Evolutionary conservation across 2,888 invertebrate species (phyloP).

Genomic region (Cybosia mesomella): DNA sequence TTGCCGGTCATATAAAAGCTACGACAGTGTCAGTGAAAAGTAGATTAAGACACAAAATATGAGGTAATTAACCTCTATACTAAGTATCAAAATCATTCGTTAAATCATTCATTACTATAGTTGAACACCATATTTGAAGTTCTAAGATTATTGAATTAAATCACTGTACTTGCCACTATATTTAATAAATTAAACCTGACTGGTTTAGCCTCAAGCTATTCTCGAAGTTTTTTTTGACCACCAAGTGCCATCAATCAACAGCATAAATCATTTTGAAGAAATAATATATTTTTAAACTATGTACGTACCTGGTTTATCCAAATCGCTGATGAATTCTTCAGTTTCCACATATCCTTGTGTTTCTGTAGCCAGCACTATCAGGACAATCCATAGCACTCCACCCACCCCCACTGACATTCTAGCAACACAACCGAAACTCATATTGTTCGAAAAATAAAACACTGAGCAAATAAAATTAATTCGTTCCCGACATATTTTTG

Average conservation of each 20-base stretch:
- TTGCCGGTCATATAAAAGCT: constrained; percentile 8
- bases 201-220: too few species aligned
- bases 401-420: constrained; percentile 44
- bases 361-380: constrained; percentile 69
- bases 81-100: neutral
- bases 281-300: neutral
- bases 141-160: too few species aligned
- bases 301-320: constrained; percentile 86
- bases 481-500: constrained; percentile 33
- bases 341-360: constrained; percentile 82
- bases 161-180: too few species aligned
- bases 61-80: constrained; percentile 5
- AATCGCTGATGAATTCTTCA: constrained; percentile 85
- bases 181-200: too few species aligned
- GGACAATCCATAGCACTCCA: constrained; percentile 52
- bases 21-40: neutral
- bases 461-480: constrained; percentile 35
- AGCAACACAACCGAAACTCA: constrained; percentile 43
- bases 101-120: neutral
- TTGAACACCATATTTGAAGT: neutral
- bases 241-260: too few species aligned
- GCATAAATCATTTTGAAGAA: too few species aligned
- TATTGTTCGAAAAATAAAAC: constrained; percentile 26
- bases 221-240: too few species aligned
- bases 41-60: constrained; percentile 2